Evolutionary conservation across 2,888 invertebrate species (phyloP), one percentile per base, ranked within the genome.

Genomic region (Drosophila robusta): DNA sequence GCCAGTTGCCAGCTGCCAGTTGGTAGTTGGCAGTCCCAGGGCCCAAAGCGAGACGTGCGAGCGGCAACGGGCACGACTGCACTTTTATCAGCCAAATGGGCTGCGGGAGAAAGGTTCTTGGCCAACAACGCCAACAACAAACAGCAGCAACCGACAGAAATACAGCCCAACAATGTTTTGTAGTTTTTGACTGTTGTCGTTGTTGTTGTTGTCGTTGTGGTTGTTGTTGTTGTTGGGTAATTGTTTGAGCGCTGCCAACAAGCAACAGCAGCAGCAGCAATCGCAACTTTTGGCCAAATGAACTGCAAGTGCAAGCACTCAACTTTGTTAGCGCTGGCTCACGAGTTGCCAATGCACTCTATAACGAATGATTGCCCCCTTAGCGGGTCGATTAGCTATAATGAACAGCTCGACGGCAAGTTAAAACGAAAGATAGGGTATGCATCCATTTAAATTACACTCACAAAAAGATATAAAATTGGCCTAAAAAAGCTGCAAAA

Each of bases 221-320:
- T 38, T 64, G 64, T 39, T 50, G 62, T 57, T 67, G 57, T 62
- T 57, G 52, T 44, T 77, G 66, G 75, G 80, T 77, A 82, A 85
- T 85, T 82, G 82, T 85, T 85, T 79, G 72, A 61, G 72, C 70
- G 77, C 70, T 79, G 65, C 78, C 73, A 76, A 71, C 74, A 70
- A 76, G 64, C 77, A 24, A 38, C 47, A 61, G 12, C 70, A 56
- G 32, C 58, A 66, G 32, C 68, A 66, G 45, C 66, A 80, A 80
- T 80, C 67, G 63, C 71, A 80, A 71, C 66, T 78, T 82, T 78
- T 78, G 85, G 82, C 62, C 87, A 82, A 87, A 85, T 85, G 85
- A 87, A 84, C 87, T 87, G 84, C 81, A 82, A 87, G 81, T 80
- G 81, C 75, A 68, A 63, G 65, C 79, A 64, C 67, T 83, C 78